Base-by-base conservation (phyloP, 2,113 vertebrate genomes). In the Narcine bancroftii region DNA sequence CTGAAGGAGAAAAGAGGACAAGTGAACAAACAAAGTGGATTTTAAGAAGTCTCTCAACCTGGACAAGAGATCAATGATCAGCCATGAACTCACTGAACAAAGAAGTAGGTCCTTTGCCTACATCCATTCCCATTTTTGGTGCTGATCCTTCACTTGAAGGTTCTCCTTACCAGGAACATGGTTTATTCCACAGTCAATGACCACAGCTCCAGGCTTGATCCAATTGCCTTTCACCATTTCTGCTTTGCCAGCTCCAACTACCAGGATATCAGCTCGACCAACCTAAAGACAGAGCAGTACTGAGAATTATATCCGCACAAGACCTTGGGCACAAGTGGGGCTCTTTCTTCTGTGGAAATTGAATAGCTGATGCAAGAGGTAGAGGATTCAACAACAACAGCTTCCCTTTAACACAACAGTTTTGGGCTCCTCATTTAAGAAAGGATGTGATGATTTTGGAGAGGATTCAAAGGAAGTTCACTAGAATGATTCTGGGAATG, bases 151-250 rank as follows among this genome's bases (percentile, higher is more conserved):
- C 29, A 83, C 3, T 56, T 33, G 39, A 45, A 77, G 60, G 5
- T 89, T 21, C 39, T 53, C 6, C 94, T 10, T 93, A 99, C 99
- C 99, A 95, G 97, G 95, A 93, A 99, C 77, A 47, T 99, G 95
- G 94, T 99, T 99, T 95, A 99, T 99, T 92, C 99, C 99, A 87
- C 99, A 99, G 95, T 99, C 99, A 26, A 99, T 99, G 93, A 99
- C 98, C 0, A 99, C 93, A 0, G 98, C 98, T 66, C 98, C 98
- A 10, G 97, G 97, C 94, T 99, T 99, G 94, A 99, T 97, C 99
- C 99, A 99, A 81, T 98, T 97, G 66, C 98, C 99, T 94, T 97
- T 98, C 29, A 99, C 97, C 97, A 99, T 97, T 95, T 99, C 98
- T 33, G 98, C 95, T 95, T 96, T 97, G 65, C 99, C 99, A 60